Percentiles rank a stretch among this genome's conserved stretches.
These are phyloP conservation scores for Hypomecis atomaria DNA, from an alignment of 2,888 invertebrate genomes.

Conservation along the genomic window DNA sequence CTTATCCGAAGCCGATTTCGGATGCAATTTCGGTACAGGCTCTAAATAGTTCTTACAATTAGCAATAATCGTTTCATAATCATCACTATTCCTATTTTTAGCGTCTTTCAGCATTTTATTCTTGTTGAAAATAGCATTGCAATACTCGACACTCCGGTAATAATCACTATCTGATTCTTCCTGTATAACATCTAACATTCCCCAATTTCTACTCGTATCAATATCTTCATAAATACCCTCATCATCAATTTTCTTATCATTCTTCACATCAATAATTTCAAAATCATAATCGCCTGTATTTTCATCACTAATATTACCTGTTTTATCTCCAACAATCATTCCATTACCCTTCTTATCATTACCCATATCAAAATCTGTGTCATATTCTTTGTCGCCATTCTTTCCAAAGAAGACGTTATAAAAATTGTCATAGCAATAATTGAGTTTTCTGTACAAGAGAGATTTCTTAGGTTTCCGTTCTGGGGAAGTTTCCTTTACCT, in stretches of 20 bases:
- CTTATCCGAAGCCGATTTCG: slow-evolving; percentile 70
- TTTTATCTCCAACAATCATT: not conserved
- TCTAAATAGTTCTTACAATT: slow-evolving; percentile 49
- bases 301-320: slow-evolving; percentile 1
- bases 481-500: slow-evolving; percentile 69
- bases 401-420: slow-evolving; percentile 75
- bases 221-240: slow-evolving; percentile 74
- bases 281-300: slow-evolving; percentile 11
- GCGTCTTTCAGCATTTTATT: slow-evolving; percentile 35
- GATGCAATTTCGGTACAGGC: slow-evolving; percentile 60
- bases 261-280: slow-evolving; percentile 40
- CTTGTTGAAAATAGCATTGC: slow-evolving; percentile 55
- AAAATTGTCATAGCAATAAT: slow-evolving; percentile 80
- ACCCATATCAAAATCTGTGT: slow-evolving; percentile 56
- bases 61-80: slow-evolving; percentile 42
- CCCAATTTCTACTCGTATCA: slow-evolving; percentile 66
- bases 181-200: slow-evolving; percentile 72
- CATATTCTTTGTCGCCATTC: slow-evolving; percentile 56
- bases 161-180: slow-evolving; percentile 81
- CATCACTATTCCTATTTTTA: slow-evolving; percentile 33
- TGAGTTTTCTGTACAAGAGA: slow-evolving; percentile 74
- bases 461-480: slow-evolving; percentile 61
- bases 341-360: slow-evolving; percentile 23
- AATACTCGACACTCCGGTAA: slow-evolving; percentile 76
- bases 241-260: slow-evolving; percentile 54